Conservation (phyloP, 2,888 invertebrate species). For the Hyposoter didymator region DNA sequence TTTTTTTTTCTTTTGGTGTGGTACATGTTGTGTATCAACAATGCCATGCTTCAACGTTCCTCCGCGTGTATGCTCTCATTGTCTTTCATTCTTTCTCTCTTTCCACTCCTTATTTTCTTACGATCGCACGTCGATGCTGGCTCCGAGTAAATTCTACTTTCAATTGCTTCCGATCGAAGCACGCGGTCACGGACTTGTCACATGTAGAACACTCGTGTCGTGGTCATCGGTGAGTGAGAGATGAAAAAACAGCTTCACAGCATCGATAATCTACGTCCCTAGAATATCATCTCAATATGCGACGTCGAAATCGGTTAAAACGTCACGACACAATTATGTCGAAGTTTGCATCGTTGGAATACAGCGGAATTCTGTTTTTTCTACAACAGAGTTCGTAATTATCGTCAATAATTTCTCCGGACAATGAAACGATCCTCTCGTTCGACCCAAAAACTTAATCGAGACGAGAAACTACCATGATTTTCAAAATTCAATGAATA, state of each 20-base stretch:
- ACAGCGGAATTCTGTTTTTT: too few species aligned
- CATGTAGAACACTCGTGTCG: constrained; percentile 58
- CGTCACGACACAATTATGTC: not conserved
- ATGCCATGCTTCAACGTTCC: constrained; percentile 11
- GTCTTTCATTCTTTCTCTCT: not conserved
- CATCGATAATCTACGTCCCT: not conserved
- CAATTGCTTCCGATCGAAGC: constrained; percentile 42
- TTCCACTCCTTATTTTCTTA: not conserved
- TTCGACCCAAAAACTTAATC: too few species aligned
- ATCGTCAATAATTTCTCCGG: too few species aligned
- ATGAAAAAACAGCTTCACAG: not conserved
- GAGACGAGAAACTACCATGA: too few species aligned
- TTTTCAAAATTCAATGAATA: too few species aligned
- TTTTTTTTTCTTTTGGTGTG: not conserved
- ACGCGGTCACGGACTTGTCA: constrained; percentile 65
- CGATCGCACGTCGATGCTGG: not conserved
- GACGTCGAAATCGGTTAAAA: constrained; percentile 9
- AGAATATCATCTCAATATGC: constrained; percentile 32
- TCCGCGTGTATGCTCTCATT: not conserved
- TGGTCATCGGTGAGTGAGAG: constrained; percentile 7
- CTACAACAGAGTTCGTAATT: too few species aligned
- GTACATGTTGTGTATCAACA: constrained; percentile 3
- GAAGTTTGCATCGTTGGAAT: too few species aligned
- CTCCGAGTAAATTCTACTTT: constrained; percentile 38
- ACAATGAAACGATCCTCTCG: too few species aligned